A percentile compares a stretch with the other conserved stretches of the same genome.
Evolutionary conservation across 2,113 vertebrate genomes (phyloP).

Genomic region (Crotalus helleri): DNA sequence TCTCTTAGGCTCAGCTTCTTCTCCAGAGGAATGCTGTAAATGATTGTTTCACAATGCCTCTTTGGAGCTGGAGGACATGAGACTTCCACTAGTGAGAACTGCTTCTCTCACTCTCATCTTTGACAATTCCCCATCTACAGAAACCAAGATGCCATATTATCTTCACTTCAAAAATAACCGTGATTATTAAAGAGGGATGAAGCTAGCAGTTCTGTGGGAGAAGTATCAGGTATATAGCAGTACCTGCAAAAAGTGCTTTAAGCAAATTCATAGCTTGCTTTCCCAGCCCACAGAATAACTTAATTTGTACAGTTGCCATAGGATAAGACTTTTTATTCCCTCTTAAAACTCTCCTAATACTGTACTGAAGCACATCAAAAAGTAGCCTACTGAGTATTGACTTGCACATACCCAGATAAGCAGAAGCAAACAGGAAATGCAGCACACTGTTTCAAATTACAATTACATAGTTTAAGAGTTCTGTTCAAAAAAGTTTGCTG

Average conservation of each 20-base stretch:
- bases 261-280: neutral
- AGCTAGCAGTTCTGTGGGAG: neutral
- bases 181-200: neutral
- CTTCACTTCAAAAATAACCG: neutral
- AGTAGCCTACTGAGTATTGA: neutral
- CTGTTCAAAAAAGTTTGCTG: neutral
- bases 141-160: neutral
- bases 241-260: neutral
- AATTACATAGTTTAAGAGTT: neutral
- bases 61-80: neutral
- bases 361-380: neutral
- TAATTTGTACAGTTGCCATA: neutral
- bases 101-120: neutral
- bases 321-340: neutral
- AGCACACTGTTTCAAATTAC: neutral
- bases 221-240: neutral
- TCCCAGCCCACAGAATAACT: neutral
- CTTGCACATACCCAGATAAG: neutral
- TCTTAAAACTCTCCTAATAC: neutral
- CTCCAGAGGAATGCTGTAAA: neutral
- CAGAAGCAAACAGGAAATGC: neutral
- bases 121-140: neutral
- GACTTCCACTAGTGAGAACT: neutral
- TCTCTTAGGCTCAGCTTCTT: neutral
- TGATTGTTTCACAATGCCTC: neutral